Base-by-base conservation (phyloP, 1,140 invertebrate species). In the Ptiloglossa arizonensis region DNA sequence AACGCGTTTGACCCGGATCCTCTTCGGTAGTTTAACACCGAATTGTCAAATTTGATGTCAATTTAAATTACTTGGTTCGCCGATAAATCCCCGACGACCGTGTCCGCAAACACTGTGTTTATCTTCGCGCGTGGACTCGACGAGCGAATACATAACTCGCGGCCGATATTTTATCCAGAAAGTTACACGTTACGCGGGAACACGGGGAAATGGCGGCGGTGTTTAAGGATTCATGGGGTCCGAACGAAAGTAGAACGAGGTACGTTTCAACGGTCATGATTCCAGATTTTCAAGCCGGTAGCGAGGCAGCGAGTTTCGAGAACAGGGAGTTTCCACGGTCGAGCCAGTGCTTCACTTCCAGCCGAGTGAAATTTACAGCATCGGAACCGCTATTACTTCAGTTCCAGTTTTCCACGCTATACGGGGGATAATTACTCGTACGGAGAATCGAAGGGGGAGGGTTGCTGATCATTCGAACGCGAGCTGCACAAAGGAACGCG, bases 341-440 rank as follows among this genome's bases (percentile, higher is more conserved):
- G 35, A 13, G 38, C 35, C 9, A 17, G 63, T 35, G 38, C 41
- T 69, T 52, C 54, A 22, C 24, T 52, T 29, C 9, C 66, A 41
- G 22, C 5, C 32, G 44, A 60, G 29, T 59, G 35, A 76, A 70
- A 69, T 62, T 41, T 76, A 70, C 32, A 17, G 44, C 13, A 62
- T 70, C 32, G 22, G 32, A 59, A 69, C 41, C 32, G 66, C 29
- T 29, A 6, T 44, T 50, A 62, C 44, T 60, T 60, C 15, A n/a
- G 11, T 15, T 9, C 35, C 54, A 50, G 56, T 48, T 41, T 60
- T 22, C 32, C 32, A 27, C 41, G 24, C 44, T 29, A 41, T 35
- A 32, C 19, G 41, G 13, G 11, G 11, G 41, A 68, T 76, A 76
- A 76, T 76, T 68, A 29, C 52, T 44, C 57, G 38, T 32, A 59